Conservation (phyloP, 2,113 vertebrate genomes). For the Cercocebus atys region DNA sequence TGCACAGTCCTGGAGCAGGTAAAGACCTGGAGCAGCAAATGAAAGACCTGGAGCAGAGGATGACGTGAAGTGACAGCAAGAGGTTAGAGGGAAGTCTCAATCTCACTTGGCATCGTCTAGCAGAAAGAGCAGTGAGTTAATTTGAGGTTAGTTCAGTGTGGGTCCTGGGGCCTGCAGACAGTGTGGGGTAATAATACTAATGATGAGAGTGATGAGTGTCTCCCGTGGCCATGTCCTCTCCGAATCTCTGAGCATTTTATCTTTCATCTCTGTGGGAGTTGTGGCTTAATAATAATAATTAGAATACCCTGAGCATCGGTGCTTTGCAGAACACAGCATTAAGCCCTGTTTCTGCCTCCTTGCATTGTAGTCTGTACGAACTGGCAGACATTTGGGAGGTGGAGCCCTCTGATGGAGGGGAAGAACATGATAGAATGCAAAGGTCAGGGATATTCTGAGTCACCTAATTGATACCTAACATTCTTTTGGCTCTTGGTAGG, state of each 20-base stretch:
- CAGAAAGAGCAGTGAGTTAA: constrained; percentile 1
- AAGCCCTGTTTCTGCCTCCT: constrained; percentile 46
- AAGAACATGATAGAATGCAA: background rate
- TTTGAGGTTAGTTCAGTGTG: background rate
- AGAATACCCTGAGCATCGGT: constrained; percentile 50
- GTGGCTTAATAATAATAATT: constrained; percentile 63
- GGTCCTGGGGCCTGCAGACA: background rate
- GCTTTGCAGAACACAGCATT: constrained; percentile 55
- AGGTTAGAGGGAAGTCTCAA: background rate
- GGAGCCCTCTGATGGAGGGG: background rate
- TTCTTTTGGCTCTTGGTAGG: constrained; percentile 6
- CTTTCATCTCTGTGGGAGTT: constrained; percentile 63
- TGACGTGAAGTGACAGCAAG: background rate
- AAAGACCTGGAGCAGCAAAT: background rate
- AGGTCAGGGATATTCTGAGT: constrained; percentile 36
- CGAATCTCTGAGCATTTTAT: constrained; percentile 13
- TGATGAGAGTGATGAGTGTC: background rate
- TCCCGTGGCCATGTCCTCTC: background rate
- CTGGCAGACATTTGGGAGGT: background rate
- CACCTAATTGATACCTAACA: constrained; percentile 50
- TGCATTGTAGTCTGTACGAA: background rate
- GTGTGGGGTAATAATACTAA: background rate
- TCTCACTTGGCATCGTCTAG: background rate
- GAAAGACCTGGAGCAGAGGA: background rate
- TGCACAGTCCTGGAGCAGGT: background rate